Evolutionary conservation across 1,140 invertebrate species (phyloP).

Genomic region (Cyphomyrmex costatus): DNA sequence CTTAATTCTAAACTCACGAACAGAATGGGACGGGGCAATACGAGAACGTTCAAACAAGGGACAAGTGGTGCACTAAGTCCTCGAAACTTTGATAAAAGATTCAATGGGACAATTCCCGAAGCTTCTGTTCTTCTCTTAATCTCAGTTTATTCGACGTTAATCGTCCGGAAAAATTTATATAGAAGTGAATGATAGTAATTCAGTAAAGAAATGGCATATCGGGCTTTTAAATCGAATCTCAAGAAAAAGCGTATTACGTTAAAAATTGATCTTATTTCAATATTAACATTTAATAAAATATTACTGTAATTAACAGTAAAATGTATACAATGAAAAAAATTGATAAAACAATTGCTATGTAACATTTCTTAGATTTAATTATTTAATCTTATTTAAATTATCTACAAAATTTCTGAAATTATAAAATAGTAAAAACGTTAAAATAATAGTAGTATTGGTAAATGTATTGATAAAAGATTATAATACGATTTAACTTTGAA

Average conservation of each 20-base stretch:
- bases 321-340: not conserved
- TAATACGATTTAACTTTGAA: conserved; percentile 11
- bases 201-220: not conserved
- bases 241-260: not conserved
- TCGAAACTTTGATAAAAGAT: conserved; percentile 64
- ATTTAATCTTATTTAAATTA: too few relatives aligned
- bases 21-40: not conserved
- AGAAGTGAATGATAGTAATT: conserved; percentile 53
- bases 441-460: not conserved
- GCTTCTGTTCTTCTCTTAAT: conserved; percentile 59
- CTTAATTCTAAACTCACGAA: conserved; percentile 29
- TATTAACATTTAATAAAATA: conserved; percentile 22
- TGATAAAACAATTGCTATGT: not conserved
- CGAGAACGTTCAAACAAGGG: conserved; percentile 48
- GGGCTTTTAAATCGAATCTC: conserved; percentile 32
- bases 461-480: not conserved
- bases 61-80: conserved; percentile 37
- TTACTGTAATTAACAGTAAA: not conserved
- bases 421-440: conserved; percentile 10
- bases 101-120: conserved; percentile 52
- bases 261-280: conserved; percentile 6
- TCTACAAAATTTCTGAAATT: not conserved
- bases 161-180: conserved; percentile 59
- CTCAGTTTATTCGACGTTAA: conserved; percentile 58
- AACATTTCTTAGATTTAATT: conserved; percentile 41